Percentiles rank a stretch among this genome's conserved stretches.
These are phyloP conservation scores for Cromileptes altivelis DNA, from an alignment of 2,113 vertebrate genomes.

Conservation along the genomic window DNA sequence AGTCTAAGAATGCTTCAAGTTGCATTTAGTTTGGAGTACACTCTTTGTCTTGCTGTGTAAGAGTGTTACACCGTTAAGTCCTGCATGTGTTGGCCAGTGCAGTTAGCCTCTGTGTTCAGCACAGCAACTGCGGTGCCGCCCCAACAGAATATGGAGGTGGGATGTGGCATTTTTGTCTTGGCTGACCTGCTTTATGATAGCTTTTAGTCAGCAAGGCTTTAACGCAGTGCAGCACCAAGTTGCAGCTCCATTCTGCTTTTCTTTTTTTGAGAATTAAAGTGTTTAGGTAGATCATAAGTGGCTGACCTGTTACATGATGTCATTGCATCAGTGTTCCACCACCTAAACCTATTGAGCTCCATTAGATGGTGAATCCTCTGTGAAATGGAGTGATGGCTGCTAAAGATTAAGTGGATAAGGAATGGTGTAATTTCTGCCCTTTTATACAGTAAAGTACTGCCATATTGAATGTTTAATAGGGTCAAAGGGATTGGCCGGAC, in stretches of 20 bases:
- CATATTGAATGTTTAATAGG: conserved; percentile 34
- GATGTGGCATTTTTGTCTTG: conserved; percentile 15
- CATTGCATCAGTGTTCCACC: not conserved
- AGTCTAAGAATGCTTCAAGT: not conserved
- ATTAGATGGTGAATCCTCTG: conserved; percentile 21
- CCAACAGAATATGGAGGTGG: conserved; percentile 21
- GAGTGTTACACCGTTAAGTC: not conserved
- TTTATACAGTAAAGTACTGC: conserved; percentile 26
- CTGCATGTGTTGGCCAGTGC: conserved; percentile 8
- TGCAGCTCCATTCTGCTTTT: not conserved
- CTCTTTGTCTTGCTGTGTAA: not conserved
- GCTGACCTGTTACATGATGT: conserved; percentile 35
- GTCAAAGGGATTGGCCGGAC: conserved; percentile 22
- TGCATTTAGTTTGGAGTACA: conserved; percentile 3
- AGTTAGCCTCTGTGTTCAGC: not conserved
- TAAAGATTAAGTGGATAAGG: conserved; percentile 38
- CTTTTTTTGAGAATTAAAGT: not conserved
- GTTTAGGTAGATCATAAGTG: conserved; percentile 3
- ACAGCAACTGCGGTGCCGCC: not conserved
- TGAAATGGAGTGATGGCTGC: conserved; percentile 4
- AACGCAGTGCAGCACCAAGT: conserved; percentile 3
- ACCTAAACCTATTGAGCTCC: not conserved
- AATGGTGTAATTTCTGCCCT: conserved; percentile 48
- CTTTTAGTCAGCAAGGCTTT: conserved; percentile 32
- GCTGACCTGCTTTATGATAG: conserved; percentile 15